Evolutionary conservation across 2,113 vertebrate species (phyloP), one percentile per base, ranked within the genome.

Genomic region (Rafetus swinhoei): DNA sequence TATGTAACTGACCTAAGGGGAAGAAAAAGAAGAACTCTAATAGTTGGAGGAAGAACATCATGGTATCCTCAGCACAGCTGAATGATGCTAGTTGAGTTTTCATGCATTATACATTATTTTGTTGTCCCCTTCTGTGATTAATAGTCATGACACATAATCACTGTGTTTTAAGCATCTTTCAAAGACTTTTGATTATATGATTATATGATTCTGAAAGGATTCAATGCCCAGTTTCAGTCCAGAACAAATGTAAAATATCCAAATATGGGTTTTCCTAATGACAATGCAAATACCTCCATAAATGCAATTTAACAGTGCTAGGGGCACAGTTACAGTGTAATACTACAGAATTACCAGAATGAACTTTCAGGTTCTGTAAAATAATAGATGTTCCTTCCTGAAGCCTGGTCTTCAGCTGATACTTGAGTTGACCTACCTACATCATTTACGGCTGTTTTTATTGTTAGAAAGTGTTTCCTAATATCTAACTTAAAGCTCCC

Each of bases 11-110:
- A 15, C 53, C 2, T 6, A 35, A 50, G 2, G 21, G 8, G 22
- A 10, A 56, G 22, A 27, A 22, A 85, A 85, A 56, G 9, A 7
- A 0, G 29, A n/a, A 4, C 2, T 16, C 1, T 12, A 86, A 35
- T n/a, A 35, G 9, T 27, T 0, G 21, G 84, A 74, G 29, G 84
- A 86, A 79, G n/a, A 56, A 19, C 35, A 74, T 8, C 0, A 35
- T 25, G 79, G 57, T 2, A 12, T 72, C 83, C 80, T 18, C 16
- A 27, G 3, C 60, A 79, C 76, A 86, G 56, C 52, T 50, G 50
- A 4, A 22, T 53, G 3, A 5, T 32, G 13, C 32, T 35, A 1
- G 0, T 87, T 87, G 35, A 21, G 55, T 2, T 55, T 7, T 16
- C 65, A 8, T 85, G 59, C n/a, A 35, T 12, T 76, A 45, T 45